Evolutionary conservation across 2,113 vertebrate genomes (phyloP), one percentile per base, ranked within the genome.

Genomic region (Aleadryas rufinucha): DNA sequence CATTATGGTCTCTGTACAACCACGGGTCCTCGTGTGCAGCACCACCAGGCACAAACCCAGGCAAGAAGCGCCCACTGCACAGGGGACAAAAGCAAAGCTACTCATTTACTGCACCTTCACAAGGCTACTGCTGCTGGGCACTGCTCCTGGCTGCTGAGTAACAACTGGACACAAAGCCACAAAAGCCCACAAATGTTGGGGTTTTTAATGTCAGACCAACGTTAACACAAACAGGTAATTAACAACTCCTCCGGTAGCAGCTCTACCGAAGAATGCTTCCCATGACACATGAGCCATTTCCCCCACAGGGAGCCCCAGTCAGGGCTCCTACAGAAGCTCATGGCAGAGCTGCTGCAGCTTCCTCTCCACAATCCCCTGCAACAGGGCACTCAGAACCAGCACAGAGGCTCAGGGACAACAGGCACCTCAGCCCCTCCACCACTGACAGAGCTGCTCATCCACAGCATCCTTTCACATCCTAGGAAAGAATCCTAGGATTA

Each of bases 81-180:
- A 41, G 41, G 19, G 35, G 31, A 84, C 63, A 90, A 77, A 84
- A 37, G 71, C 41, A 49, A 63, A 84, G 31, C 35, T 11, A 12
- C 77, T 78, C 52, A 8, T 37, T 92, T 49, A 63, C 17, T 93
- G 49, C 70, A 86, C 84, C 92, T 94, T 72, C 31, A 56, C 69
- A 65, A 57, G 61, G 66, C 61, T 79, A 53, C 92, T 70, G 63
- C 71, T 45, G 87, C 27, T 86, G 54, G 23, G 53, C 33, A 30
- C 37, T 7, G 53, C 70, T 81, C 70, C 64, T 87, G 61, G 53
- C 42, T 80, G 87, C 75, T 50, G 59, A 94, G 54, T 33, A 86
- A 89, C 44, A 90, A 76, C 69, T 56, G 37, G 63, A 69, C 18
- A 50, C 42, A 86, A 79, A 93, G 39, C 89, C 22, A 66, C 5